Base-by-base conservation (phyloP, 2,113 vertebrate genomes). In the human (Homo sapiens) region DNA sequence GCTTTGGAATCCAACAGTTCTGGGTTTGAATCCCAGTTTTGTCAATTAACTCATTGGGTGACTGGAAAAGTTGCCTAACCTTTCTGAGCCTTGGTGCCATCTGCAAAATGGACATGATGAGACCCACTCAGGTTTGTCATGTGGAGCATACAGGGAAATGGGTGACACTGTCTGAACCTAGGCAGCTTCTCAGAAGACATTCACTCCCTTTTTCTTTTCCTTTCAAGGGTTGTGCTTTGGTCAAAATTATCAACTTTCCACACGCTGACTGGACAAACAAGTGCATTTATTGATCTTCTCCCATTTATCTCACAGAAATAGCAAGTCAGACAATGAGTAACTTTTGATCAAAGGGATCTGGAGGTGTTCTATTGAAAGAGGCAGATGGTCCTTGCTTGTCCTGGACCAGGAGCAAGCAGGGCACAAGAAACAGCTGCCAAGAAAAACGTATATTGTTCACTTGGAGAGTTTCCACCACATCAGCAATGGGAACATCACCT, bases 401-500 rank as follows among this genome's bases (percentile, higher is more conserved):
- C 70, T 76, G 92, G 72, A 97, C 79, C 1, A 90, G 96, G 89
- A 97, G 64, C 81, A 94, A 91, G 96, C 97, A 97, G 97, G 81
- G 91, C 79, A 55, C 90, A 95, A 87, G 93, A 92, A 76, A 35
- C 55, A 93, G 96, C 96, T 97, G 97, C 97, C 98, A 98, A 97
- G 96, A 90, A 98, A 98, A 98, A 98, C 95, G 90, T 86, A 94
- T 78, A 4, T 83, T 97, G 95, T 96, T 97, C 96, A 87, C 93
- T 4, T 79, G 64, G 83, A 94, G 97, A 98, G 17, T 1, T 98
- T 97, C 86, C 9, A 97, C 98, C 98, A 98, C 97, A 98, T 98
- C 98, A 98, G 98, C 98, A 98, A 98, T 88, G 90, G 78, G 64
- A 94, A 6, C 52, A 95, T 98, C 98, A 98, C 97, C 98, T 98